Evolutionary conservation across 2,888 invertebrate species (phyloP), one percentile per base, ranked within the genome.

Genomic region (Caenorhabditis wallacei): DNA sequence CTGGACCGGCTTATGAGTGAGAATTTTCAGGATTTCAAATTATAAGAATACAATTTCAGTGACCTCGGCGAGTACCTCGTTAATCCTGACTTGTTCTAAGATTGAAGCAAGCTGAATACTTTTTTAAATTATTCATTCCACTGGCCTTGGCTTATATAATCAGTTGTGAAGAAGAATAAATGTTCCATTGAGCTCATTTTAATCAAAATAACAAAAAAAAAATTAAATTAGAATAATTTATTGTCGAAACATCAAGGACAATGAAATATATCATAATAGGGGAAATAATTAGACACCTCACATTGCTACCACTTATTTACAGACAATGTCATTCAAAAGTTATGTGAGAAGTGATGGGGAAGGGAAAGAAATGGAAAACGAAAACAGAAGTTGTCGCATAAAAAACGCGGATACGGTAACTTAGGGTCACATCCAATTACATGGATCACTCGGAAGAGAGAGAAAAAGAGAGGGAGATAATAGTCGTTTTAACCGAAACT

Each of bases 261-360:
- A 80, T 79, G 71, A 71, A 80, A 66, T 35, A 70, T 30, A 64
- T 57, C 18, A 48, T 13, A 54, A 79, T 8, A n/a, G n/a, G 48
- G n/a, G 24, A 30, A 56, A 79, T 71, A 71, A 79, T 70, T 71
- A 43, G 69, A 61, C 68, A 72, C 46, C 74, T 80, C 80, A 74
- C 80, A 80, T 71, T 56, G 74, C 80, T 80, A 81, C 81, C 69
- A 74, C 68, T 75, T 81, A 81, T 81, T 63, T 81, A 81, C 81
- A 81, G 75, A 81, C 81, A 81, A 53, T 53, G 75, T 75, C 75
- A 76, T 53, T 35, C 22, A 22, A 76, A 81, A 81, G 63, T 80
- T 71, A 63, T 80, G 72, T 68, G 80, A 70, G 71, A 80, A 74
- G 69, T 59, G 20, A 24, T n/a, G 37, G 63, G 30, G 24, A 51